These are phyloP conservation scores for Petroica traversi DNA, from an alignment of 2,113 vertebrate species.

Conservation along the genomic window DNA sequence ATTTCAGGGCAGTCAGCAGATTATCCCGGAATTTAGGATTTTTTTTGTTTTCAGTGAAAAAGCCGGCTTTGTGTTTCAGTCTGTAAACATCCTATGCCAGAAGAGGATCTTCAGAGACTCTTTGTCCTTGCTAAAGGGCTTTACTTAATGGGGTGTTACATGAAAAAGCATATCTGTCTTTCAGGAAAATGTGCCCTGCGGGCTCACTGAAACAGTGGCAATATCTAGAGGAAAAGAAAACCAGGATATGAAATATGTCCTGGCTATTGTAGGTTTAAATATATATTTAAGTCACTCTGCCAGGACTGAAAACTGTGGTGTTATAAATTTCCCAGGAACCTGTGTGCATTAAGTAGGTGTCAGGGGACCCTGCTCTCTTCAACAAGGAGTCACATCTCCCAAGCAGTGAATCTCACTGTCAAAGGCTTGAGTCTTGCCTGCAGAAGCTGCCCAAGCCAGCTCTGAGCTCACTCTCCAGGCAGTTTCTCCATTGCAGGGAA, in stretches of 20 bases:
- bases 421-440: not conserved
- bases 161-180: conserved; percentile 35
- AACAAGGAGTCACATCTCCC: not conserved
- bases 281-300: not conserved
- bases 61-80: not conserved
- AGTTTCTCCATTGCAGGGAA: not conserved
- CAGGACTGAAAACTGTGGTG: not conserved
- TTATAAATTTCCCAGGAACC: not conserved
- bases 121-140: conserved; percentile 55
- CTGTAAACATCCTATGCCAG: not conserved
- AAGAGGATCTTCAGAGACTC: conserved; percentile 2
- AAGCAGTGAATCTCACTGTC: fast-evolving
- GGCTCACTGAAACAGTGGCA: not conserved
- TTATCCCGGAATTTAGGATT: not conserved
- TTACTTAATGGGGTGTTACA: conserved; percentile 51
- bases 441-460: not conserved
- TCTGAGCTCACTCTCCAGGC: not conserved
- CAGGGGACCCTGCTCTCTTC: not conserved
- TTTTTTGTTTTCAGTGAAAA: not conserved
- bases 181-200: not conserved
- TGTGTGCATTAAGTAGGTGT: not conserved
- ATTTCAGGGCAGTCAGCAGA: not conserved
- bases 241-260: not conserved
- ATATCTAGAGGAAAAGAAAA: not conserved
- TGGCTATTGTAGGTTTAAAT: not conserved